Evolutionary conservation across 2,113 vertebrate species (phyloP), one percentile per base, ranked within the genome.

Genomic region (Silurus asotus): DNA sequence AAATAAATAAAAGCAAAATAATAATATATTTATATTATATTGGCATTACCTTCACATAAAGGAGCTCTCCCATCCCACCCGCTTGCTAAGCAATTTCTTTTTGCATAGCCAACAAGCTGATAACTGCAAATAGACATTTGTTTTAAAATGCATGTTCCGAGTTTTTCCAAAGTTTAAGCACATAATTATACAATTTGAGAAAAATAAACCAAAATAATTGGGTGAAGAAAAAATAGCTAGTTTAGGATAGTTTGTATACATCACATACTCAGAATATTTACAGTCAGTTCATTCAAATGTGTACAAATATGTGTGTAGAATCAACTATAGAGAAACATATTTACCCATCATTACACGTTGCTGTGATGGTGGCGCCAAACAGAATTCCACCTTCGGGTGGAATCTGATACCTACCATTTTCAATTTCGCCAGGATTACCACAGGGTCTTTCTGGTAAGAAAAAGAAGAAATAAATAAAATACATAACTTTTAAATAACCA

Each of bases 21-120:
- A 56, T 13, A 5, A 56, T 9, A 1, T 6, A 9, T 56, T 5
- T 13, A 13, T 13, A 14, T 45, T 5, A 87, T 0, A 23, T 0
- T 74, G 1, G 82, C 74, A 67, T 28, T 56, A 95, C 94, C 89
- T 89, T 93, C 90, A 93, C 94, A 95, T 0, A 0, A 0, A 48
- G 91, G 85, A 13, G 69, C 3, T 70, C 88, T 89, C 19, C 6
- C 81, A 0, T 0, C 0, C 94, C 94, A 95, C 0, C 90, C 92
- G 2, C 2, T 0, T 0, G 0, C 23, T 77, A 0, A 3, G 85
- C 94, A 95, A 3, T 0, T 0, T 10, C 89, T 17, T 0, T 1
- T 0, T 0, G 0, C 0, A 0, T 0, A 0, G 0, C 90, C 90
- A 59, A 80, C 75, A 28, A 88, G 0, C 0, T 0, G 0, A 59